phyloP scores from a whole-genome alignment of 2,797 vertebrate species.

The Paratrypauchen microcephalus region DNA sequence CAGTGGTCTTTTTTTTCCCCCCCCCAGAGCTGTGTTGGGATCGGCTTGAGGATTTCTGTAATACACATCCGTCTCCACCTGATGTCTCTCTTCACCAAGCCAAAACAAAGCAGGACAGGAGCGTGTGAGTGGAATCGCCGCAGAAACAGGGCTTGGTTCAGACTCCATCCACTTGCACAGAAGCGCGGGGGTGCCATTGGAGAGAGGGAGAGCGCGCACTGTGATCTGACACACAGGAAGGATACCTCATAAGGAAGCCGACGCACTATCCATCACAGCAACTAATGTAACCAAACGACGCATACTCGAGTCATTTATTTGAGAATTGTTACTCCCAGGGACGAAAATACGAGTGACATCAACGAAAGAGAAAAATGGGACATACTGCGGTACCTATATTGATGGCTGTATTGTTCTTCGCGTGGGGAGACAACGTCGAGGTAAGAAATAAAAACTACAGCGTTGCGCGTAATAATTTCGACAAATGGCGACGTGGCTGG shows the following conservation, averaged over 20 bases:
- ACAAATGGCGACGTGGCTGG: slow-evolving; percentile 14
- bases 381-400: slow-evolving; percentile 71
- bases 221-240: slow-evolving; percentile 67
- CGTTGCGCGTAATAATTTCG: slow-evolving; percentile 30
- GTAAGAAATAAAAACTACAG: slow-evolving; percentile 62
- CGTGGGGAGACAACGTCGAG: slow-evolving; percentile 74
- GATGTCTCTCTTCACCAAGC: slow-evolving; percentile 56
- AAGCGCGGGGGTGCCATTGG: slow-evolving; percentile 65
- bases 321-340: slow-evolving; percentile 34
- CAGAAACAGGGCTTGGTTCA: slow-evolving; percentile 79
- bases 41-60: background rate
- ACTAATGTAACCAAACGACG: slow-evolving; percentile 58
- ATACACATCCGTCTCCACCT: slow-evolving; percentile 35
- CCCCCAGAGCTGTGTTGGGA: too few relatives aligned
- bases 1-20: too few relatives aligned
- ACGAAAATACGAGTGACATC: slow-evolving; percentile 32
- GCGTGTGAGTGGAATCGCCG: slow-evolving; percentile 44
- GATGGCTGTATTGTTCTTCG: slow-evolving; percentile 74
- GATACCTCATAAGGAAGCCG: slow-evolving; percentile 57
- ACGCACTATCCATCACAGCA: slow-evolving; percentile 55
- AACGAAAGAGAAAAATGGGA: slow-evolving; percentile 74
- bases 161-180: slow-evolving; percentile 62
- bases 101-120: background rate
- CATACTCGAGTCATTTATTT: slow-evolving; percentile 50
- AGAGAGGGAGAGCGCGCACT: slow-evolving; percentile 52